A percentile compares a stretch with the other conserved stretches of the same genome.
These are phyloP conservation scores for Parazoanthus atlanticus DNA, from an alignment of 92 coral and sea anemone species.

Conservation along the genomic window DNA sequence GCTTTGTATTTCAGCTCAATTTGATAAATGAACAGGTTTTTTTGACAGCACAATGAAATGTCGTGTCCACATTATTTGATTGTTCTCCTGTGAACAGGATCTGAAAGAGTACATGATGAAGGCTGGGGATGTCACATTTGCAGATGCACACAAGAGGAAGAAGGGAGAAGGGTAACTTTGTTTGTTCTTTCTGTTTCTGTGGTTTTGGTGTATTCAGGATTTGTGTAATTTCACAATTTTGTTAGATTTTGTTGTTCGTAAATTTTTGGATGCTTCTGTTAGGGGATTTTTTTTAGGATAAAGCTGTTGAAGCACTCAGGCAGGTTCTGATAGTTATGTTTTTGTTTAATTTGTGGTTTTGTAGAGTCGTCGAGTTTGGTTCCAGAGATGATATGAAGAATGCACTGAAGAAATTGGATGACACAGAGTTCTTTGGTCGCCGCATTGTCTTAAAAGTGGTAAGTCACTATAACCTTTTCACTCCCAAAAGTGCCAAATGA, in stretches of 20 bases:
- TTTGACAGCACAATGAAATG: neutral
- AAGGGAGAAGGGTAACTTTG: conserved; percentile 87
- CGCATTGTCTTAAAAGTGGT: conserved; percentile 88
- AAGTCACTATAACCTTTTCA: conserved; percentile 35
- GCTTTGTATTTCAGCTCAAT: neutral
- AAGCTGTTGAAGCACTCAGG: too few relatives aligned
- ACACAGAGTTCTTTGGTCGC: conserved; percentile 86
- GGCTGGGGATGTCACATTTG: conserved; percentile 97
- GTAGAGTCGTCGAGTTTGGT: conserved; percentile 92
- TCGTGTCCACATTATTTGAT: neutral
- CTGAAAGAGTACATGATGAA: conserved; percentile 92
- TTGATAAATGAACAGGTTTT: neutral
- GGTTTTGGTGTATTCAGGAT: neutral
- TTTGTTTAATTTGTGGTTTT: neutral
- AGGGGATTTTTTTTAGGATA: neutral
- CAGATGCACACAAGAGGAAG: conserved; percentile 97
- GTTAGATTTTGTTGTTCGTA: too few relatives aligned
- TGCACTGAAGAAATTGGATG: conserved; percentile 93
- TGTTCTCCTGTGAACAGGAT: conserved; percentile 66
- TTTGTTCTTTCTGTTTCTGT: neutral
- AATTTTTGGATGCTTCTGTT: neutral
- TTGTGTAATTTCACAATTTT: neutral
- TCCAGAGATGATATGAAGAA: conserved; percentile 97
- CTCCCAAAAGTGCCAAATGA: too few relatives aligned
- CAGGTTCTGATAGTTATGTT: neutral